Evolutionary conservation across 2,888 invertebrate species (phyloP).

Genomic region (Harpalus rufipes): DNA sequence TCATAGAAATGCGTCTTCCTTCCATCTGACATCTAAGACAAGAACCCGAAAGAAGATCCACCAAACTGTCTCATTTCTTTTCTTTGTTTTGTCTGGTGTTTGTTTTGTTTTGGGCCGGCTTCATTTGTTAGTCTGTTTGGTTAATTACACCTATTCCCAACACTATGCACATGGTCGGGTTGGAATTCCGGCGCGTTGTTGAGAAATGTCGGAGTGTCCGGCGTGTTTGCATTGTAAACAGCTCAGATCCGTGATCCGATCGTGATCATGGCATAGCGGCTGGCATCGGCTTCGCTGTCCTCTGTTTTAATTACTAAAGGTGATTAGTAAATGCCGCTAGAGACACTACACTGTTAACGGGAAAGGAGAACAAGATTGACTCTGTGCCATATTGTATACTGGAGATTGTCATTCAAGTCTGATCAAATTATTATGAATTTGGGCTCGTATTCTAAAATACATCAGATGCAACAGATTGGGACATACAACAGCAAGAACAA

Average conservation of each 20-base stretch:
- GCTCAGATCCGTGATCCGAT: constrained; percentile 27
- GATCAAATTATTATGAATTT: too few species aligned
- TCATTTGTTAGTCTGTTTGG: constrained; percentile 23
- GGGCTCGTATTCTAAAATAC: too few species aligned
- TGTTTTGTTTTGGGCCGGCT: neutral
- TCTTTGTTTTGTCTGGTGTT: neutral
- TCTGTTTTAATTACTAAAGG: constrained; percentile 72
- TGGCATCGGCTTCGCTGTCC: constrained; percentile 70
- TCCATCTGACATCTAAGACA: too few species aligned
- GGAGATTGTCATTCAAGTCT: too few species aligned
- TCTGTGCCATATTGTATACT: neutral
- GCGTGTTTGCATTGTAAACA: constrained; percentile 52
- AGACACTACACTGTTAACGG: constrained; percentile 24
- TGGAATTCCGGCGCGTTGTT: constrained; percentile 39
- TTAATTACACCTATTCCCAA: constrained; percentile 49
- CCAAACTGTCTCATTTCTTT: too few species aligned
- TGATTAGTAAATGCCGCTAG: constrained; percentile 43
- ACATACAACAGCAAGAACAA: too few species aligned
- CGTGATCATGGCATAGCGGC: constrained; percentile 22
- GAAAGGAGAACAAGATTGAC: neutral
- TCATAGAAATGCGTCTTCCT: too few species aligned
- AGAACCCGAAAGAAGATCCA: neutral
- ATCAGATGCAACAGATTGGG: too few species aligned
- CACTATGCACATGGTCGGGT: constrained; percentile 2
- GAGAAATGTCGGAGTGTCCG: constrained; percentile 48